A percentile compares a stretch with the other conserved stretches of the same genome.
These are phyloP conservation scores for Drosophila varians DNA, from an alignment of 1,140 invertebrate genomes.

Conservation along the genomic window DNA sequence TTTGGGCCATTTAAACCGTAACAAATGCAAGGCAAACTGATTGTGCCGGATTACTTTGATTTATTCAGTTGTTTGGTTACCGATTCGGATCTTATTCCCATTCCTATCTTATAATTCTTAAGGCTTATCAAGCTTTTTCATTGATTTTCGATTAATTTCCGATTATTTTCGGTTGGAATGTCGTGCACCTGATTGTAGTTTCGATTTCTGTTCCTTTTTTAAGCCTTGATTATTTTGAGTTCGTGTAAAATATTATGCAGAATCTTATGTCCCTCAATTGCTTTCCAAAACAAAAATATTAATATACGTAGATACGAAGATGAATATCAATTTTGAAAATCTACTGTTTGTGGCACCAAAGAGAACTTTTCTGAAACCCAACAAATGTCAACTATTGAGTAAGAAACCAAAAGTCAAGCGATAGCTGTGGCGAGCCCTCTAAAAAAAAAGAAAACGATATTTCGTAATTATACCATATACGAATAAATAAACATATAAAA, in stretches of 20 bases:
- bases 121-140: conserved; percentile 19
- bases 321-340: conserved; percentile 71
- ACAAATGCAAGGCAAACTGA: conserved; percentile 38
- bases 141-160: conserved; percentile 14
- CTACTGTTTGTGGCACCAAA: conserved; percentile 86
- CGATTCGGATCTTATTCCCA: conserved; percentile 22
- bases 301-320: conserved; percentile 28
- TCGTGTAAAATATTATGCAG: conserved; percentile 58
- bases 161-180: conserved; percentile 63
- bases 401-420: conserved; percentile 48
- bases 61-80: conserved; percentile 31
- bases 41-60: conserved; percentile 35
- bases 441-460: conserved; percentile 28
- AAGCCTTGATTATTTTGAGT: conserved; percentile 36
- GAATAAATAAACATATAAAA: conserved; percentile 41
- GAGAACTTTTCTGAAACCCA: conserved; percentile 88
- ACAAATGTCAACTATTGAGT: conserved; percentile 49
- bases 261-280: conserved; percentile 61
- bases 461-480: conserved; percentile 58
- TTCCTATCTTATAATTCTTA: conserved; percentile 13
- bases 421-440: conserved; percentile 53
- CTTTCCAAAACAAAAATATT: conserved; percentile 36
- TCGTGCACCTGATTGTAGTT: conserved; percentile 64
- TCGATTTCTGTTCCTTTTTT: conserved; percentile 39
- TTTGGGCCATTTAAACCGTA: conserved; percentile 79